A percentile compares a stretch with the other conserved stretches of the same genome.
phyloP scores from a whole-genome alignment of 2,888 invertebrate genomes.

The Cactoblastis cactorum region DNA sequence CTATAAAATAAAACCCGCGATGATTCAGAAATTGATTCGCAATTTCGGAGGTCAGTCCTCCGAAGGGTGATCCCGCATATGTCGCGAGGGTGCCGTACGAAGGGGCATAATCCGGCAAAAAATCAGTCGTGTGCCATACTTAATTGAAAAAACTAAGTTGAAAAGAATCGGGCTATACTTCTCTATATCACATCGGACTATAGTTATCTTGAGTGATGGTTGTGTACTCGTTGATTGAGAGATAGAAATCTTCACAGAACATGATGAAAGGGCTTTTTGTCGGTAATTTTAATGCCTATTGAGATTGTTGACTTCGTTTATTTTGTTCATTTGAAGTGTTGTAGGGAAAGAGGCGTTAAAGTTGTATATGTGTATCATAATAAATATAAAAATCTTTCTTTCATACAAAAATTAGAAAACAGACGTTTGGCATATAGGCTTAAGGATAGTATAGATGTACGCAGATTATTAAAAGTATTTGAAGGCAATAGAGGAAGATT shows the following conservation, averaged over 20 bases:
- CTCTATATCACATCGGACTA: constrained; percentile 7
- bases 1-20: constrained; percentile 24
- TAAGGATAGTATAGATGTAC: too few species aligned
- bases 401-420: too few species aligned
- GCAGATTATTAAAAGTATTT: too few species aligned
- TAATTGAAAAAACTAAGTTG: constrained; percentile 66
- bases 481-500: too few species aligned
- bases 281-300: background rate
- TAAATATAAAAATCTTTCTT: too few species aligned
- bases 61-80: constrained; percentile 57
- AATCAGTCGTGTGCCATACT: constrained; percentile 49
- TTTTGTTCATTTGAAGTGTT: too few species aligned
- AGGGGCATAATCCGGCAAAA: constrained; percentile 68
- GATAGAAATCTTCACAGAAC: background rate
- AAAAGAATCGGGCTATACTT: constrained; percentile 22
- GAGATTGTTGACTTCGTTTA: background rate
- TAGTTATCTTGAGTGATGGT: constrained; percentile 8
- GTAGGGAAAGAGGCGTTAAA: too few species aligned
- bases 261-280: background rate
- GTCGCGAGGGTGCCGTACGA: constrained; percentile 57
- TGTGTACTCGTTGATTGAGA: constrained; percentile 8
- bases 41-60: constrained; percentile 54
- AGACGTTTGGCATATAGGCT: too few species aligned
- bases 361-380: too few species aligned
- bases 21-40: constrained; percentile 65